Evolutionary conservation across 2,113 vertebrate species (phyloP).

Genomic region (Cyphomyrus discorhynchus): DNA sequence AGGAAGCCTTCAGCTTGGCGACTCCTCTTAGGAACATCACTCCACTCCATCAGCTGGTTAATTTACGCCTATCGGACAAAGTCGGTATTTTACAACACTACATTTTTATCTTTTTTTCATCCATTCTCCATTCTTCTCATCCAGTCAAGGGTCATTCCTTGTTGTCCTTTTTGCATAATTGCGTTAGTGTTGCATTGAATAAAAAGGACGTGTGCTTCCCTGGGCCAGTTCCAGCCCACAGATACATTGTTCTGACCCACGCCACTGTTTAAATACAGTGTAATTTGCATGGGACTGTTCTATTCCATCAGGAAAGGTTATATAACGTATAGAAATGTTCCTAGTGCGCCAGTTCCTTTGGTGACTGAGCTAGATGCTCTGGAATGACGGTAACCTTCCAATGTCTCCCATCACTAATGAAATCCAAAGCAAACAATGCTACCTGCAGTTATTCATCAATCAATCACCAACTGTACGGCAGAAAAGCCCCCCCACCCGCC

Average conservation of each 20-base stretch:
- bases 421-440: slow-evolving; percentile 32
- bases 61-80: neutral
- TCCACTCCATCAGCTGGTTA: neutral
- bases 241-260: neutral
- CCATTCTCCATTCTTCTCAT: neutral
- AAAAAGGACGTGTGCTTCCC: neutral
- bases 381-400: neutral
- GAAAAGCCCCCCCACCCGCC: neutral
- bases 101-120: neutral
- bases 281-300: neutral
- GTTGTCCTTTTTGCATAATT: slow-evolving; percentile 1
- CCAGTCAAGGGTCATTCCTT: neutral
- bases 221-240: neutral
- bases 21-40: neutral
- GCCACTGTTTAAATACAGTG: neutral
- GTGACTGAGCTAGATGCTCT: neutral
- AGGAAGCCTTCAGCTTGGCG: neutral
- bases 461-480: slow-evolving; percentile 26
- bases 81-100: neutral
- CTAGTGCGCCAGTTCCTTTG: neutral
- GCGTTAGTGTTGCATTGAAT: neutral
- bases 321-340: neutral
- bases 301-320: neutral
- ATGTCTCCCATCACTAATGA: slow-evolving; percentile 28
- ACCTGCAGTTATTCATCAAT: slow-evolving; percentile 31